Percentiles rank a stretch among this genome's conserved stretches.
Evolutionary conservation across 1,140 invertebrate species (phyloP).

Genomic region (Apis laboriosa): DNA sequence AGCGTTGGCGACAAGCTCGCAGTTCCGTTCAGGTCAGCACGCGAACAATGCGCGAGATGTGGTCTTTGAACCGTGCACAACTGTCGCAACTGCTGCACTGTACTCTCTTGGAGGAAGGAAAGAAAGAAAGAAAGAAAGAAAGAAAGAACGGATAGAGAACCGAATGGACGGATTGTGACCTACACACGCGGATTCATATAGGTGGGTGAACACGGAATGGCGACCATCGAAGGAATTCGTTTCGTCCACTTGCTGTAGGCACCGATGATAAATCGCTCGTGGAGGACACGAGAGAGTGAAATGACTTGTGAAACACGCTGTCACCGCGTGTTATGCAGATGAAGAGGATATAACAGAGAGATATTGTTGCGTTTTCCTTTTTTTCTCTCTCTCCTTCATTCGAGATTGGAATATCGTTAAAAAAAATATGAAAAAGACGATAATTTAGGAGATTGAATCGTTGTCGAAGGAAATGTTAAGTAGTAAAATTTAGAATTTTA

Average conservation of each 20-base stretch:
- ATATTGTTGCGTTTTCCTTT: too few relatives aligned
- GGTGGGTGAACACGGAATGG: constrained; percentile 5
- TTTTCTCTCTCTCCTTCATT: too few relatives aligned
- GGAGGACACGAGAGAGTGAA: neutral
- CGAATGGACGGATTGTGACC: too few relatives aligned
- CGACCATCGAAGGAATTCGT: constrained; percentile 8
- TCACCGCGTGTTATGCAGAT: neutral
- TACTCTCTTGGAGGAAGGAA: too few relatives aligned
- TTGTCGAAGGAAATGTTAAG: too few relatives aligned
- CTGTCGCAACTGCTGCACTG: constrained; percentile 14
- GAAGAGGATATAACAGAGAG: too few relatives aligned
- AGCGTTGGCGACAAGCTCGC: constrained; percentile 58
- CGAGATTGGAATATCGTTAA: too few relatives aligned
- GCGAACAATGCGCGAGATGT: constrained; percentile 52
- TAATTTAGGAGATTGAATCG: too few relatives aligned
- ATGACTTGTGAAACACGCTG: constrained; percentile 2
- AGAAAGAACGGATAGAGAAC: neutral
- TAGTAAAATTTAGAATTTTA: too few relatives aligned
- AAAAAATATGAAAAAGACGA: too few relatives aligned
- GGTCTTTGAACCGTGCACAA: constrained; percentile 37
- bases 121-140: neutral
- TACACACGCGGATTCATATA: neutral
- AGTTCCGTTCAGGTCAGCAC: constrained; percentile 50
- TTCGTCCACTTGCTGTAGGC: neutral
- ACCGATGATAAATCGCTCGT: neutral